A percentile compares a stretch with the other conserved stretches of the same genome.
Conservation (phyloP, 2,888 invertebrate species). For the Hoplodrina blanda region DNA sequence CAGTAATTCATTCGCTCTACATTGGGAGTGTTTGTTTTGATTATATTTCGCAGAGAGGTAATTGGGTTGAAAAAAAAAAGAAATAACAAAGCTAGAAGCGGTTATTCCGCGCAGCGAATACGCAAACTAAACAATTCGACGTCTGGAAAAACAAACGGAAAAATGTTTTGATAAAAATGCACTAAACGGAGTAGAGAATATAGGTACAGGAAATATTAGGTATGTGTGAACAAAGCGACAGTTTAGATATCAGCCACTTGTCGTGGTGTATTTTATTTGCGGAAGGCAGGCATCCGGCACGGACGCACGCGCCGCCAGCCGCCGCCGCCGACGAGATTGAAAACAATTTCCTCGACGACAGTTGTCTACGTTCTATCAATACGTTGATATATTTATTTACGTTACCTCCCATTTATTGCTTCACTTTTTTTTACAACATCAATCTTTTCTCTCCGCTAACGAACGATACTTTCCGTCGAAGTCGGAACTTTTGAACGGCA, state of each 20-base stretch:
- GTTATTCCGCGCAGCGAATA: slow-evolving; percentile 9
- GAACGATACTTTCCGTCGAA: slow-evolving; percentile 44
- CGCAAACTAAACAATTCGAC: slow-evolving; percentile 4
- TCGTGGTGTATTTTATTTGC: slow-evolving; percentile 55
- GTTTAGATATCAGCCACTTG: slow-evolving; percentile 48
- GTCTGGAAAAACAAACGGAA: background rate
- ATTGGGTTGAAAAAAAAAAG: slow-evolving; percentile 28
- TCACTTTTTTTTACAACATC: slow-evolving; percentile 44
- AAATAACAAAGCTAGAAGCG: slow-evolving; percentile 6
- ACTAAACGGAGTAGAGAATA: background rate
- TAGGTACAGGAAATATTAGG: background rate
- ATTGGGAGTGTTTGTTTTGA: slow-evolving; percentile 52
- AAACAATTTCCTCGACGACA: slow-evolving; percentile 65
- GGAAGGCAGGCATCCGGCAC: slow-evolving; percentile 57
- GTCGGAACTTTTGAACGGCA: slow-evolving; percentile 51
- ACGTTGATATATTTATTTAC: slow-evolving; percentile 56
- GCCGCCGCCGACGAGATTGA: slow-evolving; percentile 45
- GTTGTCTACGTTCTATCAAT: slow-evolving; percentile 57
- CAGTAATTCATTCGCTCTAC: slow-evolving; percentile 55
- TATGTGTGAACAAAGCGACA: slow-evolving; percentile 10
- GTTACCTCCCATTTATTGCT: slow-evolving; percentile 51
- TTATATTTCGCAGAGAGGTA: slow-evolving; percentile 45
- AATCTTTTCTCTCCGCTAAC: slow-evolving; percentile 57
- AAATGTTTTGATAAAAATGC: slow-evolving; percentile 5
- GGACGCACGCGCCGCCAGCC: slow-evolving; percentile 33